These are phyloP conservation scores for Okapia johnstoni DNA, from an alignment of 2,113 vertebrate genomes.

Conservation along the genomic window DNA sequence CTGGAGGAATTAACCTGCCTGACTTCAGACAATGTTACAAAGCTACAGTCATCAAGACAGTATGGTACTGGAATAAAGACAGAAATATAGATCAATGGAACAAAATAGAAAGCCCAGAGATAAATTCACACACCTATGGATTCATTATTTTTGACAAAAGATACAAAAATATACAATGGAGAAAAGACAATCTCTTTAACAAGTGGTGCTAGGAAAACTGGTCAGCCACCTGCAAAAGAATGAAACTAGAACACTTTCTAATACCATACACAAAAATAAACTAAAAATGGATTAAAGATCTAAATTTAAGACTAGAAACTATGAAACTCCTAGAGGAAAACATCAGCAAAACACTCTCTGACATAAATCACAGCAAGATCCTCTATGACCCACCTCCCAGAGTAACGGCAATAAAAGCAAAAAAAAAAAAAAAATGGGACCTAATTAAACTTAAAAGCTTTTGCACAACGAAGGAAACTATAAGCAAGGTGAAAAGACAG, in stretches of 20 bases:
- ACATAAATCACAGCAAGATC: neutral
- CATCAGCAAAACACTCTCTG: neutral
- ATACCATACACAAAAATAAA: neutral
- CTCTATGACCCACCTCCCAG: neutral
- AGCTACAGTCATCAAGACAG: neutral
- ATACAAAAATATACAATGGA: neutral
- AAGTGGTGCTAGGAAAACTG: neutral
- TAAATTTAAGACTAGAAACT: neutral
- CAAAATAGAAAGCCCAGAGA: neutral
- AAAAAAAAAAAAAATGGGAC: neutral
- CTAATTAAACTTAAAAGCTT: neutral
- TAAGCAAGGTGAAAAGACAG: neutral
- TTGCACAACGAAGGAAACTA: neutral
- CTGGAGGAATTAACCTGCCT: neutral
- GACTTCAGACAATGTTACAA: neutral
- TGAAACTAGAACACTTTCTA: neutral
- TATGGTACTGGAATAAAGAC: neutral
- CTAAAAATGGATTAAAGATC: neutral
- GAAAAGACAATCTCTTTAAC: neutral
- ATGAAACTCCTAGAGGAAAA: neutral
- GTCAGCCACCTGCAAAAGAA: neutral
- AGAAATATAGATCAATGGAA: neutral
- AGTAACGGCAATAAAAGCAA: neutral
- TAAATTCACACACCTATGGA: neutral
- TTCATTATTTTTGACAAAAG: neutral